phyloP scores from a whole-genome alignment of 2,888 invertebrate species.

The Cryptops parisi region DNA sequence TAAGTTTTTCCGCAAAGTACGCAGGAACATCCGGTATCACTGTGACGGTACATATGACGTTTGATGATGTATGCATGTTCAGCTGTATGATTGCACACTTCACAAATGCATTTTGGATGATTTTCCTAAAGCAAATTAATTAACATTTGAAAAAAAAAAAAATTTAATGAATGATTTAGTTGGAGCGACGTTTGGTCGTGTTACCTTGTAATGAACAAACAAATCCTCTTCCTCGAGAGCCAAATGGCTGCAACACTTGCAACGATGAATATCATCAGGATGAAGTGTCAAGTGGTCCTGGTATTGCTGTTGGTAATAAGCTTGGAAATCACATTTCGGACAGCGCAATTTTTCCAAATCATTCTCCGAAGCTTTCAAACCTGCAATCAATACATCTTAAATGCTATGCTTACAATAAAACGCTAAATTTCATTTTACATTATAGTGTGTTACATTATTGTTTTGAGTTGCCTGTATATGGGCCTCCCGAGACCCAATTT shows the following conservation, averaged over 20 bases:
- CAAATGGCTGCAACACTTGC: conserved; percentile 24
- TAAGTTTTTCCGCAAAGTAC: conserved; percentile 32
- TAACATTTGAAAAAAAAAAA: background rate
- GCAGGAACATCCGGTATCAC: conserved; percentile 29
- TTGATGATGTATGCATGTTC: conserved; percentile 33
- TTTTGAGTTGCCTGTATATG: too few species aligned
- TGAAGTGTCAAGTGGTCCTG: conserved; percentile 29
- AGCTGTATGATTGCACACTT: conserved; percentile 30
- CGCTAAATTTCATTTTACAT: background rate
- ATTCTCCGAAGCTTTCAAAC: conserved; percentile 29
- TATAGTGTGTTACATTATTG: too few species aligned
- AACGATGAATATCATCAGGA: conserved; percentile 26
- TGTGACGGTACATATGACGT: conserved; percentile 32
- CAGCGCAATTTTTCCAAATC: conserved; percentile 30
- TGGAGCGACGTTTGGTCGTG: background rate
- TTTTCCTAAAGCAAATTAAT: conserved; percentile 23
- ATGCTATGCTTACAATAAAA: background rate
- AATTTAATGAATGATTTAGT: background rate
- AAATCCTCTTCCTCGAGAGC: conserved; percentile 25
- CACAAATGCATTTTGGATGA: conserved; percentile 31
- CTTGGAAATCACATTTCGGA: conserved; percentile 30
- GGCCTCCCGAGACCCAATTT: too few species aligned
- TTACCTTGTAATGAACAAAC: conserved; percentile 30
- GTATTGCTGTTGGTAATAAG: conserved; percentile 31
- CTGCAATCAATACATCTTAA: conserved; percentile 20